Evolutionary conservation across 2,797 vertebrate genomes (phyloP), one percentile per base, ranked within the genome.

Genomic region (Diplodus puntazzo): DNA sequence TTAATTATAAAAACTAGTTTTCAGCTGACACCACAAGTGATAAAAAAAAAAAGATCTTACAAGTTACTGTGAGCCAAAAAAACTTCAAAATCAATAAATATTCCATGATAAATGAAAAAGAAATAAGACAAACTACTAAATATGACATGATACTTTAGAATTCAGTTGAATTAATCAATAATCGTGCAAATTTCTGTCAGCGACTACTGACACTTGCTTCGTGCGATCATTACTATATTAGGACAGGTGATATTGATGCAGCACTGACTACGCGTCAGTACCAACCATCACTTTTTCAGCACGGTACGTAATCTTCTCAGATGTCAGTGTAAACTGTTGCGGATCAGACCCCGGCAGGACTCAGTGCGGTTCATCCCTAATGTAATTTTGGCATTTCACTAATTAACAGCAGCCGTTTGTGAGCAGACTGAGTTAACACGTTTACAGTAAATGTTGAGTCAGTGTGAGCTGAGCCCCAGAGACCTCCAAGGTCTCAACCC

Each of bases 401-500:
- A 18, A 76, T 81, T 55, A 72, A 75, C 63, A 73, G 71, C 70
- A 75, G 50, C 57, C 69, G 57, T 76, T 68, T 54, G 13, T 45
- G 69, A 69, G 12, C 54, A 64, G 48, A 57, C 62, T 58, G 69
- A 57, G 70, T 80, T 67, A 73, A 61, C 75, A 77, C 73, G 77
- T 85, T 87, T 69, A 69, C 53, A 72, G 71, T 84, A 73, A 83
- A 64, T 62, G 65, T 25, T 71, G 60, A 80, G 69, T 73, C 69
- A 69, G 77, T 63, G 80, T 69, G 80, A 66, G 50, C 34, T 73
- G 54, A 82, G 65, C 83, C 66, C 34, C 3, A 5, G 14, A 73
- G 80, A 76, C 82, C 86, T 69, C 59, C 52, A 39, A 49, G 20
- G 27, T 55, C 52, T 90, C 78, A 90, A 89, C 93, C 86, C 88